Conservation (phyloP, 2,888 invertebrate genomes). For the Heliconius hortense region DNA sequence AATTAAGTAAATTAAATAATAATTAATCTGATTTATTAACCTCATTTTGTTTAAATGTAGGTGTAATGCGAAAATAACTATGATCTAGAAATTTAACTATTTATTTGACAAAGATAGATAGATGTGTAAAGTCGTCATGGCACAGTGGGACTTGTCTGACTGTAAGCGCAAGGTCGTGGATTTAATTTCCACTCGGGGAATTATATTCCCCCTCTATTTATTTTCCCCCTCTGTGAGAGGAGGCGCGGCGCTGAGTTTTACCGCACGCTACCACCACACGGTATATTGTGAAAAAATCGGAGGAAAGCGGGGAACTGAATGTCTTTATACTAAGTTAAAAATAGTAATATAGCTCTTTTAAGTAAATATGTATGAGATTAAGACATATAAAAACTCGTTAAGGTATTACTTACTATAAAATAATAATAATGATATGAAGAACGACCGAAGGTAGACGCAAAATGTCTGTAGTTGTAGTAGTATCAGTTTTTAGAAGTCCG, state of each 20-base stretch:
- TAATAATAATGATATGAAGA: too few species aligned
- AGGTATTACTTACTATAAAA: too few species aligned
- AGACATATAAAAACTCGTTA: too few species aligned
- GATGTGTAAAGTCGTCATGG: neutral
- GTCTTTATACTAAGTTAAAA: neutral
- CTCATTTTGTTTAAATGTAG: neutral
- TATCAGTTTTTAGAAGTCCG: too few species aligned
- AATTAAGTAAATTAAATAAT: neutral
- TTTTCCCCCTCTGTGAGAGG: neutral
- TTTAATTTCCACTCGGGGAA: neutral
- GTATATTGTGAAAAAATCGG: neutral
- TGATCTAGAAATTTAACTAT: neutral
- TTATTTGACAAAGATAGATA: neutral
- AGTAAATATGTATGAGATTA: too few species aligned
- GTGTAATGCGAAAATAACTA: neutral
- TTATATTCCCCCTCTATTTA: too few species aligned
- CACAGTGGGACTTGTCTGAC: neutral
- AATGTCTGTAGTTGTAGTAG: too few species aligned
- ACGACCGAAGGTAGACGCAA: too few species aligned
- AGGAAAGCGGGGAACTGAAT: neutral
- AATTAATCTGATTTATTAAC: slow-evolving; percentile 14
- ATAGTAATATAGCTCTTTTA: too few species aligned
- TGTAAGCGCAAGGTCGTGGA: neutral
- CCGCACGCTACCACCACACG: neutral
- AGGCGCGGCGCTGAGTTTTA: neutral